These are phyloP conservation scores for Luidia sarsii DNA, from an alignment of 53 echinoderm and acorn worm species.

Conservation along the genomic window DNA sequence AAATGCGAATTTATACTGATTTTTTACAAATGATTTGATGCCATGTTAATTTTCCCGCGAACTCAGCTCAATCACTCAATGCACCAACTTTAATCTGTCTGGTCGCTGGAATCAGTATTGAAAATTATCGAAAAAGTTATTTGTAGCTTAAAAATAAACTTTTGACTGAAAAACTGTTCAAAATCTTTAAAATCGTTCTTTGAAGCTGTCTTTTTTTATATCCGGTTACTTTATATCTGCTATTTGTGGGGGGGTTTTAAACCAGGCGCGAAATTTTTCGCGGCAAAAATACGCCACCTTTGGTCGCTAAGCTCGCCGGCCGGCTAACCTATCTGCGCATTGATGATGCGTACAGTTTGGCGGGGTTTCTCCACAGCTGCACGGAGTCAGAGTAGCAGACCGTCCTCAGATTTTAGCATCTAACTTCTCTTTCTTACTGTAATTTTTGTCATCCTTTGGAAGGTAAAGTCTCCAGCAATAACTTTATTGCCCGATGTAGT, in stretches of 20 bases:
- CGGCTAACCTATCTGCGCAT: slow-evolving; percentile 24
- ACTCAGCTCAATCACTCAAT: too few species aligned
- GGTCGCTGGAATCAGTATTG: not conserved
- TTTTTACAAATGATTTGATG: slow-evolving; percentile 3
- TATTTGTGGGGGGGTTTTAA: slow-evolving; percentile 43
- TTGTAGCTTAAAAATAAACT: not conserved
- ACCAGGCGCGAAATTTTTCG: slow-evolving; percentile 58
- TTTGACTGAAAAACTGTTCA: not conserved
- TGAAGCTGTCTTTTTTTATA: too few species aligned
- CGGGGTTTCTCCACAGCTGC: slow-evolving; percentile 38
- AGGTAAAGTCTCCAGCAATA: not conserved
- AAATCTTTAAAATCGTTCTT: too few species aligned
- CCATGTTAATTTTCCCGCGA: slow-evolving; percentile 43
- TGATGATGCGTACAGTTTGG: slow-evolving; percentile 52
- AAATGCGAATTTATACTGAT: too few species aligned
- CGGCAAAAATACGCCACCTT: slow-evolving; percentile 62
- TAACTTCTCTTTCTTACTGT: too few species aligned
- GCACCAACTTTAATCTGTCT: slow-evolving; percentile 5
- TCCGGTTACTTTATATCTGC: too few species aligned
- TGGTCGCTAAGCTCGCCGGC: slow-evolving; percentile 1
- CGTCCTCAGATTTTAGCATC: not conserved
- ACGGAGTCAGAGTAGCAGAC: too few species aligned
- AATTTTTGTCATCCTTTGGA: slow-evolving; percentile 2
- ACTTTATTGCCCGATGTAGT: not conserved
- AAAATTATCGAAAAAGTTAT: not conserved